Conservation (phyloP, 2,888 invertebrate species). For the Plebejus anna region DNA sequence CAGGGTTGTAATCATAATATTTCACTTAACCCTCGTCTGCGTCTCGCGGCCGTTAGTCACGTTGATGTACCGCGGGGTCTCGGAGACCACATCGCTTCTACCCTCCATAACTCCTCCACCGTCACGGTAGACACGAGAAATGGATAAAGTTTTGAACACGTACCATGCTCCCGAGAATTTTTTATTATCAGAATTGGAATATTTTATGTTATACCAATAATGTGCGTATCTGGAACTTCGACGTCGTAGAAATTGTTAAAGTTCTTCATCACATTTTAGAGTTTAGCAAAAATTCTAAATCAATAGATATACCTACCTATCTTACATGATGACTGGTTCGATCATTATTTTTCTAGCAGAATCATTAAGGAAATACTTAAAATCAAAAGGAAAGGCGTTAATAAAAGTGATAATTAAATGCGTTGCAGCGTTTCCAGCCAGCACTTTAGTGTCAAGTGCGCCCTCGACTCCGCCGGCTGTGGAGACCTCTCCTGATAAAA, state of each 20-base stretch:
- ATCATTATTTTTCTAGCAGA: neutral
- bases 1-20: neutral
- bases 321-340: neutral
- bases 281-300: neutral
- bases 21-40: slow-evolving; percentile 20
- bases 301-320: neutral
- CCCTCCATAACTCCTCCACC: slow-evolving; percentile 1
- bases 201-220: neutral
- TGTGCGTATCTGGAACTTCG: neutral
- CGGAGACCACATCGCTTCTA: neutral
- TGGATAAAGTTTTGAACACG: slow-evolving; percentile 21
- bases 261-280: neutral
- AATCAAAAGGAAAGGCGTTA: neutral
- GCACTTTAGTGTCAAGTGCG: slow-evolving; percentile 16
- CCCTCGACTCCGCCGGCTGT: slow-evolving; percentile 28
- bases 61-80: slow-evolving; percentile 15
- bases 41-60: slow-evolving; percentile 8
- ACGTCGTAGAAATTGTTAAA: neutral
- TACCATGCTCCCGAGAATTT: neutral
- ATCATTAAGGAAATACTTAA: neutral
- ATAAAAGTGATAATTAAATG: slow-evolving; percentile 26
- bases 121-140: slow-evolving; percentile 14
- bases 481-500: slow-evolving; percentile 28
- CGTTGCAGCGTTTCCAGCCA: slow-evolving; percentile 17
- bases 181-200: neutral